phyloP scores from a whole-genome alignment of 2,113 vertebrate genomes.

The Scopus umbretta region DNA sequence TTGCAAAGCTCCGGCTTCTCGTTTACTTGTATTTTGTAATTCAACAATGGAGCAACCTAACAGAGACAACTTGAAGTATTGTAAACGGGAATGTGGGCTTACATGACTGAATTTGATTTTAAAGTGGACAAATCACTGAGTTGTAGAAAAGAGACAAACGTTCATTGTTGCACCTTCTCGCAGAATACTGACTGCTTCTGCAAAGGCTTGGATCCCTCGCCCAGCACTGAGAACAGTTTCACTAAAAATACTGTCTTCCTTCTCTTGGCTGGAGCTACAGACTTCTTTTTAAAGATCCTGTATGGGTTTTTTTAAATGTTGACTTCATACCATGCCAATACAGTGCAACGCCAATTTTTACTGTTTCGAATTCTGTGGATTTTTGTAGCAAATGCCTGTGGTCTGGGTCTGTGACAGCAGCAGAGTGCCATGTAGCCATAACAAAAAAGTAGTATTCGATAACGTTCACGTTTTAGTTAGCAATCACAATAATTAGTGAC shows the following conservation, averaged over 20 bases:
- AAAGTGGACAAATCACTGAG: background rate
- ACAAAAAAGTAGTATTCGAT: background rate
- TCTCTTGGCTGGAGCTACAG: background rate
- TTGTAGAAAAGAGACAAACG: background rate
- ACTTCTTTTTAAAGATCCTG: background rate
- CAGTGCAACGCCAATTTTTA: background rate
- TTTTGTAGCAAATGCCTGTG: background rate
- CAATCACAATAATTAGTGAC: background rate
- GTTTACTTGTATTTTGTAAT: background rate
- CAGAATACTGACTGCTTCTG: background rate
- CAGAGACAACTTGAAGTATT: background rate
- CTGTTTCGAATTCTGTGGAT: background rate
- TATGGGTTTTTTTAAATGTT: background rate
- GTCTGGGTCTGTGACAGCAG: background rate
- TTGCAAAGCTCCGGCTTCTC: background rate
- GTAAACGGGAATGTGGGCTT: background rate
- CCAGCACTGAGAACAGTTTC: background rate
- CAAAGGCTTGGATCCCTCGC: background rate
- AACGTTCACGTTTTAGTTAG: background rate
- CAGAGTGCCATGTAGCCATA: background rate
- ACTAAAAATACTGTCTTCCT: background rate
- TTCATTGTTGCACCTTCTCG: background rate
- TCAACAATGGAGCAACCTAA: background rate
- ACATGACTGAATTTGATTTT: background rate
- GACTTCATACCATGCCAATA: background rate